A percentile compares a stretch with the other conserved stretches of the same genome.
Evolutionary conservation across 1,140 invertebrate genomes (phyloP).

Genomic region (Neodiprion lecontei): DNA sequence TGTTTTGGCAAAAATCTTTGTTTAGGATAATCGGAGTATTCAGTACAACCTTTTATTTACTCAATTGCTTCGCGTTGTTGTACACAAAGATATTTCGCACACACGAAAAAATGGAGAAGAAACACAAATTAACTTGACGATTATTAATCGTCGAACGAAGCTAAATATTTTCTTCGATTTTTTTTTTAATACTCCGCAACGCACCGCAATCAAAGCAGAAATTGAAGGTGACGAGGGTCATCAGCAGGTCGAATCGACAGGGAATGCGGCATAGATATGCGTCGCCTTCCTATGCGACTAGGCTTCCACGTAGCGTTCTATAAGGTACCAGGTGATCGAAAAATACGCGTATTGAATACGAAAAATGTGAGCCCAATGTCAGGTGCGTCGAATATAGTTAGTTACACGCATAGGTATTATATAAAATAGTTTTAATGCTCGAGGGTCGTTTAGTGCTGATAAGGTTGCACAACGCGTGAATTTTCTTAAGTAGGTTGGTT

Average conservation of each 20-base stretch:
- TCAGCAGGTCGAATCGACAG: neutral
- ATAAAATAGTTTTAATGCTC: slow-evolving; percentile 6
- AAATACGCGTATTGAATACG: slow-evolving; percentile 41
- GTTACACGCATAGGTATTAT: neutral
- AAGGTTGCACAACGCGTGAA: slow-evolving; percentile 33
- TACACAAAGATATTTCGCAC: no score
- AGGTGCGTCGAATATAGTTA: slow-evolving; percentile 10
- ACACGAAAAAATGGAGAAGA: no score
- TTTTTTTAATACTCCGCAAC: no score
- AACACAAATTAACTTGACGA: no score
- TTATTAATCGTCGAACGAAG: no score
- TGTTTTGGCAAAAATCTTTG: no score
- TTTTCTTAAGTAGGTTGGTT: no score
- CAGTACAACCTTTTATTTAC: no score
- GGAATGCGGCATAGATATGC: neutral
- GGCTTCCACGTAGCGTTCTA: slow-evolving; percentile 1
- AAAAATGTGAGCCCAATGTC: slow-evolving; percentile 44
- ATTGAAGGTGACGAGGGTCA: neutral
- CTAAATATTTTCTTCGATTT: no score
- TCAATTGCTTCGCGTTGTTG: no score
- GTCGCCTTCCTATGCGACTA: neutral
- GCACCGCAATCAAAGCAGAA: neutral
- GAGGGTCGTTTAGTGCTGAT: slow-evolving; percentile 27
- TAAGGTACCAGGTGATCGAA: neutral
- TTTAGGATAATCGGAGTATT: no score